Percentiles rank a stretch among this genome's conserved stretches.
Evolutionary conservation across 2,797 vertebrate genomes (phyloP).

Genomic region (Emys orbicularis): DNA sequence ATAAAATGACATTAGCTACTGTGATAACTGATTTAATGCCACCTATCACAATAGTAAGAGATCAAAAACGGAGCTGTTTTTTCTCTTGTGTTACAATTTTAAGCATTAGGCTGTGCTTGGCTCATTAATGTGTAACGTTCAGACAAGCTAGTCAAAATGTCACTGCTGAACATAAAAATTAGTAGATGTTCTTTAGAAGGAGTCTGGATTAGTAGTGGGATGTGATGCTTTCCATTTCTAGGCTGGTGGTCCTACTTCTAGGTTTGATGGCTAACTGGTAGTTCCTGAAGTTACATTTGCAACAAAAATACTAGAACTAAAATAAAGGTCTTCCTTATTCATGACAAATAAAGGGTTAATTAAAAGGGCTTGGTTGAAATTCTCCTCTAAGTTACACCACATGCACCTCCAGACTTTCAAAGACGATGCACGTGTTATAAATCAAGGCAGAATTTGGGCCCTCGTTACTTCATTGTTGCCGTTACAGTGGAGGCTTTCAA

Average conservation of each 20-base stretch:
- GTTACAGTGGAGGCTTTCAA: not conserved
- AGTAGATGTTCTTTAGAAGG: slow-evolving; percentile 45
- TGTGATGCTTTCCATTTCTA: slow-evolving; percentile 30
- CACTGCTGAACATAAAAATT: slow-evolving; percentile 62
- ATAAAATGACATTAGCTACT: not conserved
- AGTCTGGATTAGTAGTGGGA: slow-evolving; percentile 60
- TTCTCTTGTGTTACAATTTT: slow-evolving; percentile 8
- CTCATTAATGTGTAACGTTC: slow-evolving; percentile 57
- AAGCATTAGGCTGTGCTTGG: not conserved
- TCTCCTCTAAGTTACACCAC: not conserved
- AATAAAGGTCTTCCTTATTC: slow-evolving; percentile 27
- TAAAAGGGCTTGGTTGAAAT: slow-evolving; percentile 13
- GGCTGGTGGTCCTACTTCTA: slow-evolving; percentile 37
- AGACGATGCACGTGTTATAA: not conserved
- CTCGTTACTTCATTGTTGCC: not conserved
- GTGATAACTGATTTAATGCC: slow-evolving; percentile 53
- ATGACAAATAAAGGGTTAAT: slow-evolving; percentile 46
- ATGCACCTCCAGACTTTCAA: not conserved
- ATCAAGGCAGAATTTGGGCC: slow-evolving; percentile 8
- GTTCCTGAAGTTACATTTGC: slow-evolving; percentile 42
- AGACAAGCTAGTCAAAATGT: slow-evolving; percentile 54
- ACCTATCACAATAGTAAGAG: slow-evolving; percentile 60
- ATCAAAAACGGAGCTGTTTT: slow-evolving; percentile 40
- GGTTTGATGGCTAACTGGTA: slow-evolving; percentile 54
- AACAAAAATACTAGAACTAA: slow-evolving; percentile 30